Evolutionary conservation across 64 coral and sea anemone genomes (phyloP).

Genomic region (Stichodactyla helianthus): DNA sequence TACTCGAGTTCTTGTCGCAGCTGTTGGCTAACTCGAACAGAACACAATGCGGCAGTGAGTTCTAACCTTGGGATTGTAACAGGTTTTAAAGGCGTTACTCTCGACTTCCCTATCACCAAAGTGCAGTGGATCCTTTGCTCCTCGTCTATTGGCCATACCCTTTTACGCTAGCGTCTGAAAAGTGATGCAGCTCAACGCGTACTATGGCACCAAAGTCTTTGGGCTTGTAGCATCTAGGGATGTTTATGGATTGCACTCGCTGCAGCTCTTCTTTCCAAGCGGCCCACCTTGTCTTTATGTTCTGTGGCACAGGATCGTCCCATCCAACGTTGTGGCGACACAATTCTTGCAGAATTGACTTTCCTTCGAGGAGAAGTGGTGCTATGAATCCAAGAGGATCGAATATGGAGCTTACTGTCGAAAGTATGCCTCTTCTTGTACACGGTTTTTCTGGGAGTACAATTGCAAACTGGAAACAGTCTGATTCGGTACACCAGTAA

Average conservation of each 20-base stretch:
- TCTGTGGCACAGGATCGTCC: slow-evolving; percentile 20
- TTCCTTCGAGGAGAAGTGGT: slow-evolving; percentile 26
- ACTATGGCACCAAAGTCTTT: slow-evolving; percentile 10
- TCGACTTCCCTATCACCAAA: slow-evolving; percentile 13
- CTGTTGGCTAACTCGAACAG: not conserved
- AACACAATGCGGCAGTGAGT: slow-evolving; percentile 18
- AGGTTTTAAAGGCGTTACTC: not conserved
- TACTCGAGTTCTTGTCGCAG: slow-evolving; percentile 10
- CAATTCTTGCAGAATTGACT: slow-evolving; percentile 41
- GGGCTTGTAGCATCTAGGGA: slow-evolving; percentile 29
- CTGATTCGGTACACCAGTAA: not conserved
- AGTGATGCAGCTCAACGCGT: slow-evolving; percentile 18
- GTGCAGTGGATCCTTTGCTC: not conserved
- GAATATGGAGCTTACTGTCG: slow-evolving; percentile 8
- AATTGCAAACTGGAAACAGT: not conserved
- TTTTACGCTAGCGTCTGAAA: slow-evolving; percentile 37
- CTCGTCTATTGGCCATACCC: slow-evolving; percentile 40
- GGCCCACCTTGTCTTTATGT: not conserved
- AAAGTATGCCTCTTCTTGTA: slow-evolving; percentile 1
- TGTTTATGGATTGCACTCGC: not conserved
- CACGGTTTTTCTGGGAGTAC: slow-evolving; percentile 9
- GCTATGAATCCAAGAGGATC: slow-evolving; percentile 21
- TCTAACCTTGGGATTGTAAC: slow-evolving; percentile 19
- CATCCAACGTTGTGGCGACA: slow-evolving; percentile 10
- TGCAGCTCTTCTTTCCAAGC: not conserved